Evolutionary conservation across 2,888 invertebrate genomes (phyloP).

Genomic region (Hecatera dysodea): DNA sequence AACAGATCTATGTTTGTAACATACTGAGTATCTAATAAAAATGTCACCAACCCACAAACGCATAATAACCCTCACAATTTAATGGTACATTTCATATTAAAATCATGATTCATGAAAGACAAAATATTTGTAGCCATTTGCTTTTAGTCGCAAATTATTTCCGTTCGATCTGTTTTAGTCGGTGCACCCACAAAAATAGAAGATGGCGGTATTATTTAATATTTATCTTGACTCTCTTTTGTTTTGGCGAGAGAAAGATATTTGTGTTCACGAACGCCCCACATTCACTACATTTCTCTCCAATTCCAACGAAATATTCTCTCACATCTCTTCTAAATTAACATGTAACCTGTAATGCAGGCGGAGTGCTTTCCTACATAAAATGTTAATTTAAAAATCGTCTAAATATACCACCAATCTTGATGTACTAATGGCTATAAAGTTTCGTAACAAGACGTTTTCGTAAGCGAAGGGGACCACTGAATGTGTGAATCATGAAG

Average conservation of each 20-base stretch:
- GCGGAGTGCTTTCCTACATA: slow-evolving; percentile 63
- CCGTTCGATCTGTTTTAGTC: slow-evolving; percentile 42
- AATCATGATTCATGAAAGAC: slow-evolving; percentile 28
- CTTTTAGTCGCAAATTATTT: slow-evolving; percentile 44
- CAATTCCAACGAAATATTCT: slow-evolving; percentile 60
- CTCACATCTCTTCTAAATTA: slow-evolving; percentile 60
- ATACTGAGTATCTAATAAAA: slow-evolving; percentile 33
- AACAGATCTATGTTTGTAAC: slow-evolving; percentile 26
- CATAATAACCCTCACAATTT: slow-evolving; percentile 40
- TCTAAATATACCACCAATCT: slow-evolving; percentile 30
- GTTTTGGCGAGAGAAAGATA: slow-evolving; percentile 41
- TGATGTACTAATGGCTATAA: slow-evolving; percentile 33
- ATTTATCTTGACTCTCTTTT: slow-evolving; percentile 51
- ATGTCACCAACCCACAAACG: slow-evolving; percentile 29
- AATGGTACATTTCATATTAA: slow-evolving; percentile 44
- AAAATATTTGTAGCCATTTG: slow-evolving; percentile 37
- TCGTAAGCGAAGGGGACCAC: slow-evolving; percentile 55
- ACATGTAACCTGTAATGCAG: slow-evolving; percentile 54
- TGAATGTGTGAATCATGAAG: slow-evolving; percentile 73
- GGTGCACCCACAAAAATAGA: slow-evolving; percentile 34
- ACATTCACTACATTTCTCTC: slow-evolving; percentile 59
- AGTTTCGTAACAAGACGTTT: slow-evolving; percentile 56
- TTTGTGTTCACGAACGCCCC: slow-evolving; percentile 53
- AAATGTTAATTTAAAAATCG: slow-evolving; percentile 65
- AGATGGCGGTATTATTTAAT: slow-evolving; percentile 45